Conservation (phyloP, 2,888 invertebrate species). For the Standfussiana lucernea region DNA sequence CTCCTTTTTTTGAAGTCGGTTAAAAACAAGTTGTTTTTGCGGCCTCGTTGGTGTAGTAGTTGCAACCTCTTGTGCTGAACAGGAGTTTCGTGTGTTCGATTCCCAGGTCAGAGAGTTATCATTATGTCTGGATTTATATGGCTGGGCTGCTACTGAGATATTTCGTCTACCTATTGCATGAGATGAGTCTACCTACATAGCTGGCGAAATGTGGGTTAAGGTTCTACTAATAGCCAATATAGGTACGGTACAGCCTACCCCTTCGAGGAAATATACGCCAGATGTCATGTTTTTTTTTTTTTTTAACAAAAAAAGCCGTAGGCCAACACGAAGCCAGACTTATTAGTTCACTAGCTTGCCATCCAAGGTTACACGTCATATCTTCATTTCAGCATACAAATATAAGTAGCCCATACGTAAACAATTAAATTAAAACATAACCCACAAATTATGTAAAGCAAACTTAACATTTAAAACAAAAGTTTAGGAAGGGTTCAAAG, state of each 20-base stretch:
- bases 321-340: too few species aligned
- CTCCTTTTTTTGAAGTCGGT: too few species aligned
- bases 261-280: too few species aligned
- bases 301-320: too few species aligned
- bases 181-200: not conserved
- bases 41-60: not conserved
- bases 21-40: not conserved
- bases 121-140: not conserved
- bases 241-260: too few species aligned
- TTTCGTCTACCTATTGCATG: not conserved
- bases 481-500: slow-evolving; percentile 53
- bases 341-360: too few species aligned
- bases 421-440: slow-evolving; percentile 32
- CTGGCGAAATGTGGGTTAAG: not conserved
- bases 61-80: not conserved
- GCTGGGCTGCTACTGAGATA: not conserved
- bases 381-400: not conserved
- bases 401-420: slow-evolving; percentile 8
- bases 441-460: slow-evolving; percentile 38
- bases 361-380: not conserved
- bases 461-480: slow-evolving; percentile 57
- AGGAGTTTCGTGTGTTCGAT: not conserved
- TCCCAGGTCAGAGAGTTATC: not conserved
- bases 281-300: too few species aligned
- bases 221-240: too few species aligned